Conservation (phyloP, 2,888 invertebrate species). For the Sepiola atlantica region DNA sequence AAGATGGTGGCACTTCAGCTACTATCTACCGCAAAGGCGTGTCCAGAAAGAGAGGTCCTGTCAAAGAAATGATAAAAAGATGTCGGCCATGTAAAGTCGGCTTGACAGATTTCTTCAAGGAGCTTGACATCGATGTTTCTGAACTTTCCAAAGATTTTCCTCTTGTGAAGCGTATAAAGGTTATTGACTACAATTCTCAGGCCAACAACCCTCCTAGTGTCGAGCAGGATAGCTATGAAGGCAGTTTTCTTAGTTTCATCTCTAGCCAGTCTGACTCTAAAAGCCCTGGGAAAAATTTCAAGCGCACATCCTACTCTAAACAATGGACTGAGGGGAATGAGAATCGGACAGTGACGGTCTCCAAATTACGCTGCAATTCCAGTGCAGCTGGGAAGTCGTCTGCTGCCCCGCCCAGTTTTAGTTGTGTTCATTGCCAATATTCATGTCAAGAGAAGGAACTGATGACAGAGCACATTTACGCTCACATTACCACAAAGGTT, state of each 20-base stretch:
- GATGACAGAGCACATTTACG: slow-evolving; percentile 43
- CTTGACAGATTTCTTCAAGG: slow-evolving; percentile 41
- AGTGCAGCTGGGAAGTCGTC: not conserved
- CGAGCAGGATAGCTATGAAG: slow-evolving; percentile 43
- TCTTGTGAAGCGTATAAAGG: slow-evolving; percentile 43
- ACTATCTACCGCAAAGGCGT: slow-evolving; percentile 37
- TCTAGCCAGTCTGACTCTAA: slow-evolving; percentile 36
- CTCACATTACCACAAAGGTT: slow-evolving; percentile 36
- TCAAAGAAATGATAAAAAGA: slow-evolving; percentile 39
- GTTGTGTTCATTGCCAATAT: slow-evolving; percentile 43
- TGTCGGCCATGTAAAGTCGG: slow-evolving; percentile 43
- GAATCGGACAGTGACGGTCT: slow-evolving; percentile 38
- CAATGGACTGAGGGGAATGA: slow-evolving; percentile 44
- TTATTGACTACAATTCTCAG: slow-evolving; percentile 42
- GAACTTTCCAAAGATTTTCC: slow-evolving; percentile 44
- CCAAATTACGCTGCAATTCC: slow-evolving; percentile 25
- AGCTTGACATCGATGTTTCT: slow-evolving; percentile 43
- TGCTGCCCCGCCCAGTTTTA: not conserved
- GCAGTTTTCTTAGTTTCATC: slow-evolving; percentile 45
- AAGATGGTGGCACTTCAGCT: slow-evolving; percentile 45
- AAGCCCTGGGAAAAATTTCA: slow-evolving; percentile 33
- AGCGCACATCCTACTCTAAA: slow-evolving; percentile 40
- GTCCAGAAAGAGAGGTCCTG: slow-evolving; percentile 33
- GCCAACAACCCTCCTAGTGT: slow-evolving; percentile 39
- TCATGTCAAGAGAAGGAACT: slow-evolving; percentile 39